Evolutionary conservation across 2,888 invertebrate genomes (phyloP).

Genomic region (Nesidiocoris tenuis): DNA sequence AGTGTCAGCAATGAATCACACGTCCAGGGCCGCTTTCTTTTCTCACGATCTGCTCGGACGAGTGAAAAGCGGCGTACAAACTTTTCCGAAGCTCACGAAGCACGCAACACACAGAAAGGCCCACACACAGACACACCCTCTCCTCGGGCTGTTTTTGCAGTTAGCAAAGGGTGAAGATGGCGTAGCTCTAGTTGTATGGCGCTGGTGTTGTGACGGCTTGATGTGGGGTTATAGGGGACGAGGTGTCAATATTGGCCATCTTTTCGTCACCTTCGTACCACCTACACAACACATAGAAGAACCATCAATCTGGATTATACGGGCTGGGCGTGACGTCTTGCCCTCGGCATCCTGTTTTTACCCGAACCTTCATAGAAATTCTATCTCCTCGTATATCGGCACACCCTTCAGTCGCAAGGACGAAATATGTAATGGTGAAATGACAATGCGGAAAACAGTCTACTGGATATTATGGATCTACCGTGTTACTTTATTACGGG

Average conservation of each 20-base stretch:
- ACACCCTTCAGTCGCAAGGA: not conserved
- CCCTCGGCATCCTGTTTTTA: not conserved
- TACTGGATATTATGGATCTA: too few relatives aligned
- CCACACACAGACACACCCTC: not conserved
- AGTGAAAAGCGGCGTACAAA: not conserved
- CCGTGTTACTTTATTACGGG: too few relatives aligned
- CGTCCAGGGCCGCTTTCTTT: not conserved
- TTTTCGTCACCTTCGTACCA: slow-evolving; percentile 33
- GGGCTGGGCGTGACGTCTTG: not conserved
- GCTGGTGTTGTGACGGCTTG: not conserved
- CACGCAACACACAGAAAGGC: too few relatives aligned
- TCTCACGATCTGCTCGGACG: not conserved
- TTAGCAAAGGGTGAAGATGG: not conserved
- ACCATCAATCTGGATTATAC: slow-evolving; percentile 35
- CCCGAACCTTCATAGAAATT: not conserved
- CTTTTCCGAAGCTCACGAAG: not conserved
- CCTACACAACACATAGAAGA: slow-evolving; percentile 8
- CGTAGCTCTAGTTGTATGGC: not conserved
- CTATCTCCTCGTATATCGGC: not conserved
- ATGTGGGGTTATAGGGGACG: not conserved
- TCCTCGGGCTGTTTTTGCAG: not conserved
- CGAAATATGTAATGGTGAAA: too few relatives aligned
- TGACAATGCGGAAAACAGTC: too few relatives aligned
- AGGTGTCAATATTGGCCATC: slow-evolving; percentile 35
- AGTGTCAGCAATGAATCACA: not conserved